phyloP scores from a whole-genome alignment of 2,113 vertebrate species.

The Panthera uncia region DNA sequence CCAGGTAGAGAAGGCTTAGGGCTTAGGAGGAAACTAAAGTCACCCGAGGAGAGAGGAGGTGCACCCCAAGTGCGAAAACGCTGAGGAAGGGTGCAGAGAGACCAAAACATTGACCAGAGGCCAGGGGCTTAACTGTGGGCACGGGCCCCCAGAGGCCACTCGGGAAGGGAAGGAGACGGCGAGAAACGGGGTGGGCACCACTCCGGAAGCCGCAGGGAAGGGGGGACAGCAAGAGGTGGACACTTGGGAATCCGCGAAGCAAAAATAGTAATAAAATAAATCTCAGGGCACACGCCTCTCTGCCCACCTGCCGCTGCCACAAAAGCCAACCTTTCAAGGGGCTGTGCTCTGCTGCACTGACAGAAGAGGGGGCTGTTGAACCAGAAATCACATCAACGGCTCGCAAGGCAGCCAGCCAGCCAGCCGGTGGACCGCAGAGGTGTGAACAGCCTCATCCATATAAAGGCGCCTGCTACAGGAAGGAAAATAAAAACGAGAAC shows the following conservation, averaged over 20 bases:
- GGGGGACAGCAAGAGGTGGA: not conserved
- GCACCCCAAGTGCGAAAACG: too few species aligned
- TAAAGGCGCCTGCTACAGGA: not conserved
- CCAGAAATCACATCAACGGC: not conserved
- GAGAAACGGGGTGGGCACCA: too few species aligned
- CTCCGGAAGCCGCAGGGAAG: not conserved
- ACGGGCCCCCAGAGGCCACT: not conserved
- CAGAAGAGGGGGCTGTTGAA: constrained; percentile 44
- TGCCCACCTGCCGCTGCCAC: not conserved
- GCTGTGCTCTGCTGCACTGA: not conserved
- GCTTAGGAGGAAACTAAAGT: not conserved
- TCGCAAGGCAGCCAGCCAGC: not conserved
- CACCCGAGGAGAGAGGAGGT: not conserved
- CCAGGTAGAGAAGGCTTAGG: not conserved
- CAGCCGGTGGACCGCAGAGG: fast-evolving
- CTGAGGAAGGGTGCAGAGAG: not conserved
- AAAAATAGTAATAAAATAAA: not conserved
- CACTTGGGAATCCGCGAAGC: not conserved
- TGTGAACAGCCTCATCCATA: not conserved
- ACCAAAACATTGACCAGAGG: fast-evolving
- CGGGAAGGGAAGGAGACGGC: not conserved
- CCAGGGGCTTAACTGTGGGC: not conserved
- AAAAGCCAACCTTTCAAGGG: not conserved
- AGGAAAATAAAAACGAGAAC: not conserved
- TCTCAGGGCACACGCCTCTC: not conserved